Percentiles rank a stretch among this genome's conserved stretches.
Evolutionary conservation across 2,888 invertebrate genomes (phyloP).

Genomic region (Chaitophorus viminalis): DNA sequence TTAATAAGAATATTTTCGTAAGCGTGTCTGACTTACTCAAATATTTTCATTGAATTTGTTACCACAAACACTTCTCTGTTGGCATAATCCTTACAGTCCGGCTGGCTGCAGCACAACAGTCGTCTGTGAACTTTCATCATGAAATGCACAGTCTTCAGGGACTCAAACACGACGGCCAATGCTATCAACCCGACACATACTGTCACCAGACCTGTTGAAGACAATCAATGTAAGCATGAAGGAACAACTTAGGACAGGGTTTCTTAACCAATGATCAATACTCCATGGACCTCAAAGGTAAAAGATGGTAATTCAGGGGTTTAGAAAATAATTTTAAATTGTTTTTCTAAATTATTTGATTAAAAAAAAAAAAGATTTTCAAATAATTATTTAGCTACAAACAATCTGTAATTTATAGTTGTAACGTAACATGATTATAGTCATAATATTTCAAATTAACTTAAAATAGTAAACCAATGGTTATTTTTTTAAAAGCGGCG

Average conservation of each 20-base stretch:
- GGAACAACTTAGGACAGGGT: background rate
- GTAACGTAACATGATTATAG: too few relatives aligned
- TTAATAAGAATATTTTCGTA: background rate
- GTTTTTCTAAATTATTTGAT: too few relatives aligned
- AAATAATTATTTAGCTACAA: too few relatives aligned
- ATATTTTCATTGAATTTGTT: constrained; percentile 40
- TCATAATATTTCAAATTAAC: too few relatives aligned
- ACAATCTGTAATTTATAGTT: too few relatives aligned
- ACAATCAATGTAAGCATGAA: background rate
- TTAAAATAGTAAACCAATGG: too few relatives aligned
- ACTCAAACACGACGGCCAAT: constrained; percentile 57
- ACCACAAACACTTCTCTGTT: background rate
- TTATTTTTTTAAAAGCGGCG: too few relatives aligned
- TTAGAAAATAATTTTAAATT: too few relatives aligned
- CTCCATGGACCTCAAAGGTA: too few relatives aligned
- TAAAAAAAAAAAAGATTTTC: too few relatives aligned
- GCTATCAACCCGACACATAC: constrained; percentile 56
- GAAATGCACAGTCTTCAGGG: constrained; percentile 58
- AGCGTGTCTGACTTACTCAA: constrained; percentile 1
- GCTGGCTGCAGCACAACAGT: constrained; percentile 53
- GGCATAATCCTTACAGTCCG: constrained; percentile 28
- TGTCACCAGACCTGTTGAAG: constrained; percentile 51
- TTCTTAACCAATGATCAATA: too few relatives aligned
- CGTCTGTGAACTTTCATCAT: constrained; percentile 44
- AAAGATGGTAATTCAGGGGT: too few relatives aligned